These are phyloP conservation scores for Chiridota heheva DNA, from an alignment of 35 echinoderm and acorn worm genomes.

Conservation along the genomic window DNA sequence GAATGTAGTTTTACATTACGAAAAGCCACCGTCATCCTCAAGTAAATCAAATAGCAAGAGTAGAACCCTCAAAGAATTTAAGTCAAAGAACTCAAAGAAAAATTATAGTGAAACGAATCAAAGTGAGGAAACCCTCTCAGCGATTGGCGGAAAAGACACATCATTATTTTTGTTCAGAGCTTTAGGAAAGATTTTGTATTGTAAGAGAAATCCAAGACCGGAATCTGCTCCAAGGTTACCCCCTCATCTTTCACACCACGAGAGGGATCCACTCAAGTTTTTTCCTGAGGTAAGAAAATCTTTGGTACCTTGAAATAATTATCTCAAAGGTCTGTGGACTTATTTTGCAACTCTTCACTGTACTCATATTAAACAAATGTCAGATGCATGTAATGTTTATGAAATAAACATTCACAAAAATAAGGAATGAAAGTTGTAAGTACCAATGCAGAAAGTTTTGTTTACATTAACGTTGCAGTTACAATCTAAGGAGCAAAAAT, in stretches of 20 bases:
- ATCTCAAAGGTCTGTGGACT: too few species aligned
- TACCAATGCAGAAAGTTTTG: too few species aligned
- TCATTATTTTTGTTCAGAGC: conserved; percentile 94
- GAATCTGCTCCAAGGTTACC: conserved; percentile 54
- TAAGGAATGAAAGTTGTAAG: too few species aligned
- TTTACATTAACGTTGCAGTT: too few species aligned
- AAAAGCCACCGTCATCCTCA: too few species aligned
- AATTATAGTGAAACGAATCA: conserved; percentile 3
- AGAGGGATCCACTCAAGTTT: conserved; percentile 82
- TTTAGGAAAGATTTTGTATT: conserved; percentile 91
- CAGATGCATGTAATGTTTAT: too few species aligned
- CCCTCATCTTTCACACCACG: conserved; percentile 74
- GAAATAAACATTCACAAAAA: too few species aligned
- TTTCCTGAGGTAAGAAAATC: conserved; percentile 77
- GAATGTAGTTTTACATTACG: not conserved
- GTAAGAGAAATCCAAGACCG: conserved; percentile 67
- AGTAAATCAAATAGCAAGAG: conserved; percentile 1
- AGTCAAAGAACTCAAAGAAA: conserved; percentile 21
- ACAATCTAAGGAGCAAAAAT: too few species aligned
- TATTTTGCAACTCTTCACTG: too few species aligned
- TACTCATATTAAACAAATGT: too few species aligned
- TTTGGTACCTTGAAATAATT: not conserved
- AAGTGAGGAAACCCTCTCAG: conserved; percentile 40
- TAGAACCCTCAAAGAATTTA: conserved; percentile 1
- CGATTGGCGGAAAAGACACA: conserved; percentile 88